A percentile compares a stretch with the other conserved stretches of the same genome.
These are phyloP conservation scores for Microtus richardsoni DNA, from an alignment of 2,113 vertebrate genomes.

Conservation along the genomic window DNA sequence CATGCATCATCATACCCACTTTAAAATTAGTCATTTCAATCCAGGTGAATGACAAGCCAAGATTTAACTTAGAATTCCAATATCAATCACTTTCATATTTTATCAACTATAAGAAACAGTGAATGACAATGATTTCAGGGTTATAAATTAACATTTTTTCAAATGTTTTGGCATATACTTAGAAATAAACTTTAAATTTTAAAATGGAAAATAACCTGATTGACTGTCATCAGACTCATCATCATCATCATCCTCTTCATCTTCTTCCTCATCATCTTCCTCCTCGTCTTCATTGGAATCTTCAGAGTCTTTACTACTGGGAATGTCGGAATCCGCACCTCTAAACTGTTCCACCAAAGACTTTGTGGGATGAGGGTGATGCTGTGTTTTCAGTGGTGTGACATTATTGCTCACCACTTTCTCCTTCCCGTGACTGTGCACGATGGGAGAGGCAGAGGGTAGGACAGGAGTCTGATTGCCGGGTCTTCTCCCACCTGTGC, in stretches of 20 bases:
- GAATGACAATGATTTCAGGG: constrained; percentile 17
- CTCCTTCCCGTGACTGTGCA: constrained; percentile 91
- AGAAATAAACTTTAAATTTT: constrained; percentile 72
- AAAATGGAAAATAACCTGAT: constrained; percentile 92
- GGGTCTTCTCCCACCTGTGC: constrained; percentile 87
- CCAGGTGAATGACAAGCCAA: constrained; percentile 53
- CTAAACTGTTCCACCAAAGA: constrained; percentile 90
- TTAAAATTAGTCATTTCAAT: constrained; percentile 46
- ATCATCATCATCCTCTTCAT: constrained; percentile 91
- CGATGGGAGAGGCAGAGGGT: constrained; percentile 86
- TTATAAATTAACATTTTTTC: constrained; percentile 33
- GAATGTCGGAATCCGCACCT: constrained; percentile 92
- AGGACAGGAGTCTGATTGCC: constrained; percentile 82
- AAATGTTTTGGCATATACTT: constrained; percentile 59
- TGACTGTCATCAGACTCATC: constrained; percentile 95
- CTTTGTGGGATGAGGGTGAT: constrained; percentile 91
- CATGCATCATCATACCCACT: constrained; percentile 19
- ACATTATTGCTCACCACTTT: constrained; percentile 90
- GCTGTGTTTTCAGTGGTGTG: constrained; percentile 84
- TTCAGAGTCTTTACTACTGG: constrained; percentile 95
- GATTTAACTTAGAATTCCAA: constrained; percentile 52
- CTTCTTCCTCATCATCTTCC: constrained; percentile 95
- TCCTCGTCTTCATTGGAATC: constrained; percentile 95
- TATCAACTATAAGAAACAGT: background rate
- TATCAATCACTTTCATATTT: background rate